Evolutionary conservation across 2,113 vertebrate species (phyloP).

Genomic region (Xenopus borealis): DNA sequence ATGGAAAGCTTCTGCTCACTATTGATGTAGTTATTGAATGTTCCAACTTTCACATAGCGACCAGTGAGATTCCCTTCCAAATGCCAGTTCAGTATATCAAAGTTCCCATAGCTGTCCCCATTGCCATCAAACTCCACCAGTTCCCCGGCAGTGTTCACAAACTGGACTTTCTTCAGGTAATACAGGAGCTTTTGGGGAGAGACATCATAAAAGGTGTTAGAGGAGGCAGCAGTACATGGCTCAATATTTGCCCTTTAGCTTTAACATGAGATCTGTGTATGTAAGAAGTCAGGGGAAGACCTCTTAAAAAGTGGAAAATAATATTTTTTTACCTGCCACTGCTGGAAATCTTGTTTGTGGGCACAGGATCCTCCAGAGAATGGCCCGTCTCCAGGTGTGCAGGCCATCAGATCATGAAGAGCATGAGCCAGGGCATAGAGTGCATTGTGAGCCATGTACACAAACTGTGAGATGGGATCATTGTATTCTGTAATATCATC

Average conservation of each 20-base stretch:
- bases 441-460: slow-evolving; percentile 24
- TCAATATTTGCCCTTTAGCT: too few relatives aligned
- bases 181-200: slow-evolving; percentile 4
- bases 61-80: slow-evolving; percentile 48
- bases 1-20: slow-evolving; percentile 48
- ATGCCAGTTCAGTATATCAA: slow-evolving; percentile 60
- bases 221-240: too few relatives aligned
- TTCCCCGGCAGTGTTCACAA: slow-evolving; percentile 21
- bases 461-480: slow-evolving; percentile 11
- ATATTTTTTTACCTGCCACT: slow-evolving; percentile 12
- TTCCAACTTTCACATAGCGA: slow-evolving; percentile 55
- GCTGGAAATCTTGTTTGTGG: not conserved
- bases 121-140: slow-evolving; percentile 8
- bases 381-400: slow-evolving; percentile 5
- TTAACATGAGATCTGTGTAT: too few relatives aligned
- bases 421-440: slow-evolving; percentile 15
- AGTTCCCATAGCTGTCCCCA: slow-evolving; percentile 16
- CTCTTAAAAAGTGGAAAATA: too few relatives aligned
- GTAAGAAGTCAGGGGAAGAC: too few relatives aligned
- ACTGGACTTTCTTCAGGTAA: slow-evolving; percentile 18
- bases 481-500: slow-evolving; percentile 21
- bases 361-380: slow-evolving; percentile 7
- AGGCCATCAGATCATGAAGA: slow-evolving; percentile 7
- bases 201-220: too few relatives aligned
- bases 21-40: slow-evolving; percentile 49